phyloP scores from a whole-genome alignment of 2,113 vertebrate species.

The Phrynosoma blainvillii region DNA sequence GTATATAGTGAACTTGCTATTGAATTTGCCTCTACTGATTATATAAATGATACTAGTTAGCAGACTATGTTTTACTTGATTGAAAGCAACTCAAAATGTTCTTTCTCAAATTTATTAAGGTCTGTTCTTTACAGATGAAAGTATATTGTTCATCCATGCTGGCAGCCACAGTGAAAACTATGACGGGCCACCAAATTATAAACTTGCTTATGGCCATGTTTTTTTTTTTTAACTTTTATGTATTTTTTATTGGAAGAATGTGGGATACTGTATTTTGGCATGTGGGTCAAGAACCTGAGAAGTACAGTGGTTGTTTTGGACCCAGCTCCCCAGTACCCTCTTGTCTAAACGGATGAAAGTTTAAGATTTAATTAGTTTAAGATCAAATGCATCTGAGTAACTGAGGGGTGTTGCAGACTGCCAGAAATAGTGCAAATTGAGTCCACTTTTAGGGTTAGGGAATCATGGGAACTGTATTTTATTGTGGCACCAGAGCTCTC shows the following conservation, averaged over 20 bases:
- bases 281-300: too few relatives aligned
- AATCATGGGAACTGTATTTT: too few relatives aligned
- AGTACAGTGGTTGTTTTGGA: background rate
- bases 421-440: too few relatives aligned
- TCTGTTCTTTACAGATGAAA: background rate
- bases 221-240: background rate
- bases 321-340: background rate
- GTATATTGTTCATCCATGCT: background rate
- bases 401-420: too few relatives aligned
- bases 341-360: background rate
- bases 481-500: too few relatives aligned
- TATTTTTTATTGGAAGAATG: background rate
- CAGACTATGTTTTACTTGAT: background rate
- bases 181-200: too few relatives aligned
- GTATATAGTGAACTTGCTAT: background rate
- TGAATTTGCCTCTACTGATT: background rate
- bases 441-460: too few relatives aligned
- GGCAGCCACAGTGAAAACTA: background rate
- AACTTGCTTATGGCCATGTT: background rate
- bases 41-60: background rate
- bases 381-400: too few relatives aligned
- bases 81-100: background rate
- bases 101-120: background rate
- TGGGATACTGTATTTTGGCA: too few relatives aligned
- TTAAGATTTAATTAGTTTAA: background rate